Conservation (phyloP, 2,888 invertebrate species). For the Punctoribates punctum region DNA sequence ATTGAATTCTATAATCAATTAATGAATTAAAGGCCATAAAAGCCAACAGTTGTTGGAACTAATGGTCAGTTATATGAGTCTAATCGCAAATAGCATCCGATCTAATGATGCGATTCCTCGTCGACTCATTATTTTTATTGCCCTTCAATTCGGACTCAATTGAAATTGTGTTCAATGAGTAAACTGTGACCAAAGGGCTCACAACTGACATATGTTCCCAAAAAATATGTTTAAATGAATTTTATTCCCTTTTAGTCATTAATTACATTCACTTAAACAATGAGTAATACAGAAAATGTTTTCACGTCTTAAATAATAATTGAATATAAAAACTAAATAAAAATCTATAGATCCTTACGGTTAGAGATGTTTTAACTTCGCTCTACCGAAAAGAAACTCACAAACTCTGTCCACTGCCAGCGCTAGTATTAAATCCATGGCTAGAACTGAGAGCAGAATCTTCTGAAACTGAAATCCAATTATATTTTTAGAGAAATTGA, state of each 20-base stretch:
- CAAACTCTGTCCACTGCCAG: constrained; percentile 79
- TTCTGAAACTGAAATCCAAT: constrained; percentile 72
- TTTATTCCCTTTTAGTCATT: background rate
- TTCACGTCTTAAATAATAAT: background rate
- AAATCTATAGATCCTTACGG: background rate
- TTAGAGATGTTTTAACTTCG: constrained; percentile 56
- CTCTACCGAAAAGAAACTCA: constrained; percentile 80
- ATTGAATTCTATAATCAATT: no score
- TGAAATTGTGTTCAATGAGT: background rate
- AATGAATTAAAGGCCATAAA: no score
- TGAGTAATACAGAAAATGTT: background rate
- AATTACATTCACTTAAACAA: background rate
- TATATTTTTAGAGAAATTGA: background rate
- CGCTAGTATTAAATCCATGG: constrained; percentile 79
- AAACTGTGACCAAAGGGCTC: background rate
- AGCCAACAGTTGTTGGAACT: no score
- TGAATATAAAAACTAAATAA: background rate
- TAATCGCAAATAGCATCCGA: background rate
- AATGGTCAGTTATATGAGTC: background rate
- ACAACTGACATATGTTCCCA: no score
- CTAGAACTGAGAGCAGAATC: constrained; percentile 73
- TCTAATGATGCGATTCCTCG: background rate
- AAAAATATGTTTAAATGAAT: background rate
- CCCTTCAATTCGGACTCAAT: background rate
- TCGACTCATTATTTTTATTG: background rate